phyloP scores from a whole-genome alignment of 2,888 invertebrate genomes.

The Nysson spinosus region DNA sequence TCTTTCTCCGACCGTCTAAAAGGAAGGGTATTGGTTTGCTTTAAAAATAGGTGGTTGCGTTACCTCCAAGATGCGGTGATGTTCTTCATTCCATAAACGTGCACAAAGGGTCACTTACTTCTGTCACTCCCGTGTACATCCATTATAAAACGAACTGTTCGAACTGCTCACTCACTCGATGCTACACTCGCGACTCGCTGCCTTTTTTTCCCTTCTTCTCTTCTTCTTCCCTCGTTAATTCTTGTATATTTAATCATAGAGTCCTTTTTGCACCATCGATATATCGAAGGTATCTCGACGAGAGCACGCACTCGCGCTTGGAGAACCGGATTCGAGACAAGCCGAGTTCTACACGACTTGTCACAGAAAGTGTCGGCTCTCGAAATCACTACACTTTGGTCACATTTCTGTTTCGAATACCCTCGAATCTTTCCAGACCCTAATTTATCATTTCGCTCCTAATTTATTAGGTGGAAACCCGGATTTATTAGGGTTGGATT shows the following conservation, averaged over 20 bases:
- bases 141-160: constrained; percentile 22
- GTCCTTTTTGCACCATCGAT: constrained; percentile 41
- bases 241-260: constrained; percentile 23
- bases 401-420: constrained; percentile 6
- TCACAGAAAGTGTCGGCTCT: constrained; percentile 46
- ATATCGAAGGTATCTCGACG: constrained; percentile 22
- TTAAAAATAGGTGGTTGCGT: constrained; percentile 33
- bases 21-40: neutral
- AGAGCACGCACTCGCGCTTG: constrained; percentile 36
- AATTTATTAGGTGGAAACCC: no score
- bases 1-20: neutral
- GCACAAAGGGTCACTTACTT: constrained; percentile 48
- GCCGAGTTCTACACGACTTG: constrained; percentile 21
- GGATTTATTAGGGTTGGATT: no score
- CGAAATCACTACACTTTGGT: constrained; percentile 43
- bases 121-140: constrained; percentile 42
- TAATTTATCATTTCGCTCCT: neutral
- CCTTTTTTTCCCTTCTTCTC: constrained; percentile 9
- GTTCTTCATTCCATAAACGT: constrained; percentile 39
- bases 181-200: constrained; percentile 56
- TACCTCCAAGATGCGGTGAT: constrained; percentile 44
- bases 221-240: no score
- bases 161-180: constrained; percentile 63
- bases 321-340: constrained; percentile 45
- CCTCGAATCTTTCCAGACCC: neutral